A percentile compares a stretch with the other conserved stretches of the same genome.
phyloP scores from a whole-genome alignment of 2,888 invertebrate species.

The Eristalis tenax region DNA sequence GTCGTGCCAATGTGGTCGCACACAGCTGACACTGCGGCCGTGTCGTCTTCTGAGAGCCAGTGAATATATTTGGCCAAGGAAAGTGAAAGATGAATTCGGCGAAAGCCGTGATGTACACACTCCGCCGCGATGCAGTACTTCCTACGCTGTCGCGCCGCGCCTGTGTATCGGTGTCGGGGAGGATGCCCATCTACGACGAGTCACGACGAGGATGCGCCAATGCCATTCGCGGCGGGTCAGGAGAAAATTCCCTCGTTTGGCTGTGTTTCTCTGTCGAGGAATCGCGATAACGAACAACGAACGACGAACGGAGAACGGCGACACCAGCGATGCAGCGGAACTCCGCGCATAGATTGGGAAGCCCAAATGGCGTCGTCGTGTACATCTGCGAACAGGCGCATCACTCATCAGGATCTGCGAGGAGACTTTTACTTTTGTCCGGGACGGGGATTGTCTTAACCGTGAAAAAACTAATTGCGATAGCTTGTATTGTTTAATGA shows the following conservation, averaged over 20 bases:
- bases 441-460: not conserved
- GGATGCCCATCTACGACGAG: conserved; percentile 52
- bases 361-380: conserved; percentile 21
- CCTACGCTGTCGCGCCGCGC: not conserved
- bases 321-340: not conserved
- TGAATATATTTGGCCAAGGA: conserved; percentile 57
- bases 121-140: conserved; percentile 22
- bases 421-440: conserved; percentile 59
- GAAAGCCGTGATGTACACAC: conserved; percentile 50
- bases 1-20: conserved; percentile 53
- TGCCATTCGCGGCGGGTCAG: conserved; percentile 54
- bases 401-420: conserved; percentile 62
- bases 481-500: not conserved
- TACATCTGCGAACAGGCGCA: conserved; percentile 34
- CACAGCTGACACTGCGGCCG: conserved; percentile 27
- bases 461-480: not conserved
- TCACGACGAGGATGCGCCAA: conserved; percentile 66
- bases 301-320: conserved; percentile 9
- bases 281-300: conserved; percentile 63
- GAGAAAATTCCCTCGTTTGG: conserved; percentile 58
- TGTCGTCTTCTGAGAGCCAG: conserved; percentile 53
- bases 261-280: conserved; percentile 10
- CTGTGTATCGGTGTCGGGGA: conserved; percentile 13
- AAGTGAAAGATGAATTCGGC: conserved; percentile 67
- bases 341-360: conserved; percentile 22